Base-by-base conservation (phyloP, 2,797 vertebrate species). In the Platyrinchus mystaceus region DNA sequence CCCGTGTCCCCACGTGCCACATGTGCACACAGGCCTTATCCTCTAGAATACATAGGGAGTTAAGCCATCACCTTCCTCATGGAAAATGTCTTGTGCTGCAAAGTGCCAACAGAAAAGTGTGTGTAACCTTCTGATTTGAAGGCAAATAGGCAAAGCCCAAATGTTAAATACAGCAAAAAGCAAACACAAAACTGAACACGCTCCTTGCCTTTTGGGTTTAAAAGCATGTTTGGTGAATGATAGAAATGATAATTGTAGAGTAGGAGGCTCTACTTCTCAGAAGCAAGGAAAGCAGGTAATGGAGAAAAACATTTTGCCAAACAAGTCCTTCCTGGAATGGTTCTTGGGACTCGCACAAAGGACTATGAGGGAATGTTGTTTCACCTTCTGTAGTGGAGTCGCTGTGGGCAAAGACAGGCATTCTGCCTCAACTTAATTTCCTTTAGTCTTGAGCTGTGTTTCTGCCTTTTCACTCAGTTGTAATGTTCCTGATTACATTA, bases 141-240 rank as follows among this genome's bases (percentile, higher is more conserved):
- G 70, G n/a, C 74, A 95, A 95, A 84, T 12, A 81, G 37, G 52
- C 66, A 41, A 79, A 92, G 37, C 59, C 70, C 20, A 22, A 28
- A 69, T 28, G 34, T 80, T 90, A 96, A 94, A 83, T 63, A 85
- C 87, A 91, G 44, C 22, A 55, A 70, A 84, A 89, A 73, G 55
- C 36, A 92, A 89, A 88, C 28, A 63, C 9, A 56, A 56, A 88
- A 71, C 36, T 71, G 23, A 90, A 28, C 46, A 39, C 17, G 9
- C 12, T 93, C 59, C 44, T 84, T 89, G 59, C 56, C 39, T 62
- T 91, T 78, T 62, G 59, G 55, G 36, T 69, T 78, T 87, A 66
- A 81, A 81, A 34, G 69, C 66, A 68, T 27, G 36, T 91, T 60
- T 63, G 47, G 50, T 84, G 79, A 84, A 91, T 66, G 60, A 39